Percentiles rank a stretch among this genome's conserved stretches.
These are phyloP conservation scores for Trochalopteron elliotii DNA, from an alignment of 2,113 vertebrate species.

Conservation along the genomic window DNA sequence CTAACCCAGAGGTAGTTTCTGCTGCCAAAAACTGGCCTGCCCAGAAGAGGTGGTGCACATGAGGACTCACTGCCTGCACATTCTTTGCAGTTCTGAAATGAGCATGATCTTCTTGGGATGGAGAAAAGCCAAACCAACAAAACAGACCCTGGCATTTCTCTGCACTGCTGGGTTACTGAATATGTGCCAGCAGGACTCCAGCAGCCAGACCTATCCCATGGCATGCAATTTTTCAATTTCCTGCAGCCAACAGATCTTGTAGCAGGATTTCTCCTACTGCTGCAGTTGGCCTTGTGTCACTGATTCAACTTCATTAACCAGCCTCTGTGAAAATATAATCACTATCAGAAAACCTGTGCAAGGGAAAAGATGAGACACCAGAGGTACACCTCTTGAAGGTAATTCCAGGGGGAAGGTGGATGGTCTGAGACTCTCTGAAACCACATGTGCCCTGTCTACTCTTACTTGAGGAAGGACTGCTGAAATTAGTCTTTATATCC, in stretches of 20 bases:
- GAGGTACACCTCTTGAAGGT: not conserved
- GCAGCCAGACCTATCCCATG: not conserved
- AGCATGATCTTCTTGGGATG: not conserved
- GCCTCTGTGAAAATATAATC: not conserved
- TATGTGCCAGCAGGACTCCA: not conserved
- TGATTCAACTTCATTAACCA: not conserved
- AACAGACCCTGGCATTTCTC: not conserved
- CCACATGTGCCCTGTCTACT: not conserved
- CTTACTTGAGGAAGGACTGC: not conserved
- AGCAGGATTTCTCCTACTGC: not conserved
- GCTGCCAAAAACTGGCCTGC: not conserved
- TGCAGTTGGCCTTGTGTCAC: not conserved
- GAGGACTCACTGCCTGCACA: not conserved
- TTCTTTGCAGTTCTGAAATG: not conserved
- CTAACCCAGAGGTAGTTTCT: not conserved
- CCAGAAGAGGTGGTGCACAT: not conserved
- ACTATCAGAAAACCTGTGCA: not conserved
- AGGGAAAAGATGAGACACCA: not conserved
- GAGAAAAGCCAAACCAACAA: slow-evolving; percentile 28
- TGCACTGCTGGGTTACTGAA: not conserved
- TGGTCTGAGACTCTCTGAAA: not conserved
- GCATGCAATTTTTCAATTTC: not conserved
- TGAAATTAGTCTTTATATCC: not conserved
- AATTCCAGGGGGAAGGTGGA: not conserved
- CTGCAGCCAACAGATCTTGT: not conserved